These are phyloP conservation scores for Teleiodes luculella DNA, from an alignment of 2,888 invertebrate species.

Conservation along the genomic window DNA sequence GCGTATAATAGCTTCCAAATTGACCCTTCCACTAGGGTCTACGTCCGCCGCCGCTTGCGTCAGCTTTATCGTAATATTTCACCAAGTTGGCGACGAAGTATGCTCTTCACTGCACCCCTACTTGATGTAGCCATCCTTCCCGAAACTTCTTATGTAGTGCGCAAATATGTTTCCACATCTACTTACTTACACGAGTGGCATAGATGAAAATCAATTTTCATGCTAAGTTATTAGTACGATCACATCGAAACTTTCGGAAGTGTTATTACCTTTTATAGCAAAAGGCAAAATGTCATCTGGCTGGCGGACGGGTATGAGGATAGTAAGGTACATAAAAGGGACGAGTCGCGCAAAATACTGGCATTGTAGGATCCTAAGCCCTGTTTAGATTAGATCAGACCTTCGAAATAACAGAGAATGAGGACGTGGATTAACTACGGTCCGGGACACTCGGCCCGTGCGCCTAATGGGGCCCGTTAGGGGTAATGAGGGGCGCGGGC, in stretches of 20 bases:
- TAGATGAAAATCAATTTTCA: conserved; percentile 56
- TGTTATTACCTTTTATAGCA: conserved; percentile 69
- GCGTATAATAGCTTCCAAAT: conserved; percentile 76
- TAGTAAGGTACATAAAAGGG: conserved; percentile 76
- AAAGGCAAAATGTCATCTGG: conserved; percentile 62
- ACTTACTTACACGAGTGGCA: conserved; percentile 24
- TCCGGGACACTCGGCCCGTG: conserved; percentile 74
- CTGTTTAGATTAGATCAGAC: conserved; percentile 79
- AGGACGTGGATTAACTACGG: conserved; percentile 79
- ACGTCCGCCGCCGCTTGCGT: conserved; percentile 30
- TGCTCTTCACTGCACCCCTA: conserved; percentile 16
- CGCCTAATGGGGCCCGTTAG: conserved; percentile 75
- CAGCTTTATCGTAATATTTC: conserved; percentile 28
- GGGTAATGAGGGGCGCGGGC: conserved; percentile 72
- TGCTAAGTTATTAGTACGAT: conserved; percentile 53
- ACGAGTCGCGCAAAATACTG: conserved; percentile 74
- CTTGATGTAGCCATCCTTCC: conserved; percentile 11
- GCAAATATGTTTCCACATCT: conserved; percentile 32
- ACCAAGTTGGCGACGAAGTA: conserved; percentile 11
- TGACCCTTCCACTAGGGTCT: conserved; percentile 66
- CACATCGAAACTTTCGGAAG: conserved; percentile 64
- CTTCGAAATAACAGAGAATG: conserved; percentile 79
- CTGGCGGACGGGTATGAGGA: conserved; percentile 54
- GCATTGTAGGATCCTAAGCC: conserved; percentile 75
- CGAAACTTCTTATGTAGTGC: conserved; percentile 15